phyloP scores from a whole-genome alignment of 2,113 vertebrate species.

The Ictidomys tridecemlineatus region DNA sequence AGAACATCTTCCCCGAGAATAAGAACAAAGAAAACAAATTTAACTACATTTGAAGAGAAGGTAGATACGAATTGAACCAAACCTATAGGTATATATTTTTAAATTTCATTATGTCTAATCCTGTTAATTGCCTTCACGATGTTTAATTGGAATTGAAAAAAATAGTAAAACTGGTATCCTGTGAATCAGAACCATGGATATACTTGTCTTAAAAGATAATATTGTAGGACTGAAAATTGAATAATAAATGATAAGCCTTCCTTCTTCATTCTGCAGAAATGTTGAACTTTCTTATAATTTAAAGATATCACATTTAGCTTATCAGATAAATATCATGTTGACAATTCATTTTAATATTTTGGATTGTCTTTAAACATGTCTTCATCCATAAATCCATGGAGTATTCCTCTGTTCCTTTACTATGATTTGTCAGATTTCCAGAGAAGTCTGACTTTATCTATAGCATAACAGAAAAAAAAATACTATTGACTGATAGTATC shows the following conservation, averaged over 20 bases:
- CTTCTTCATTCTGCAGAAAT: neutral
- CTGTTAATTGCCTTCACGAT: neutral
- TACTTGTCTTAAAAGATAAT: neutral
- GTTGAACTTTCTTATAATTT: neutral
- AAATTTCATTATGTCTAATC: neutral
- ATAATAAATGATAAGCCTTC: neutral
- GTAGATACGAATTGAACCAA: neutral
- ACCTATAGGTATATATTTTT: neutral
- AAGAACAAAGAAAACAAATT: neutral
- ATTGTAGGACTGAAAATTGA: neutral
- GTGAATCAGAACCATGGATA: neutral
- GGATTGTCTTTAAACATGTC: neutral
- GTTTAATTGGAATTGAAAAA: neutral
- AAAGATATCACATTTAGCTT: neutral
- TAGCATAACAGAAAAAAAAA: neutral
- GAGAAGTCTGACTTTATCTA: slow-evolving; percentile 8
- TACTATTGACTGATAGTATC: neutral
- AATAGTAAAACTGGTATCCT: neutral
- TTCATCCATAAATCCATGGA: neutral
- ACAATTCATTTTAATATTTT: slow-evolving; percentile 38
- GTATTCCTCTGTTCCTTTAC: neutral
- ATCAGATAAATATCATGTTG: neutral
- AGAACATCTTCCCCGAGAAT: neutral
- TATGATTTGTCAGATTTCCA: neutral
- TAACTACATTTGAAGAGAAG: neutral